Evolutionary conservation across 2,113 vertebrate genomes (phyloP).

Genomic region (Protobothrops mucrosquamatus): DNA sequence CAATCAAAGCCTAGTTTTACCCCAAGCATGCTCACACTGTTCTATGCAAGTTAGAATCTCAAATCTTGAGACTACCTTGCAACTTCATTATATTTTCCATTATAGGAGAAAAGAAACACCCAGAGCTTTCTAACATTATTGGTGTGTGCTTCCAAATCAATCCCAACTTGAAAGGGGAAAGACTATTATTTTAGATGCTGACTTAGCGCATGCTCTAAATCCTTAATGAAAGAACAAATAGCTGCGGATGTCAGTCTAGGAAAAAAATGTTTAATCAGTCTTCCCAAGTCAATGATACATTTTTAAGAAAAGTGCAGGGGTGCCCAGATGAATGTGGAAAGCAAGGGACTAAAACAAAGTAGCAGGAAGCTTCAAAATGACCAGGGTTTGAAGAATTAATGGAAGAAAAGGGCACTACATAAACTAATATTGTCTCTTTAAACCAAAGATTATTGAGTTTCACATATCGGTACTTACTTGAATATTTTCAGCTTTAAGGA

Average conservation of each 20-base stretch:
- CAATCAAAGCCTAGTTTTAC: background rate
- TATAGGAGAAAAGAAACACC: background rate
- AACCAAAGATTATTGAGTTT: background rate
- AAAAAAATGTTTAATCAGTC: background rate
- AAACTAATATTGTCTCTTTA: background rate
- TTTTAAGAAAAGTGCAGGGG: background rate
- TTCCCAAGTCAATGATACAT: background rate
- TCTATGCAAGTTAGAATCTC: background rate
- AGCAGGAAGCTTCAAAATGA: background rate
- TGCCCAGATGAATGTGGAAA: background rate
- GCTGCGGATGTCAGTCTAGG: background rate
- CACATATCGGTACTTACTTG: constrained; percentile 74
- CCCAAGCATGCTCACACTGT: background rate
- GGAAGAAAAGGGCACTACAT: background rate
- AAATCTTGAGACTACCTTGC: background rate
- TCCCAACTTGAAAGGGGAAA: background rate
- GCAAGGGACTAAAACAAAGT: background rate
- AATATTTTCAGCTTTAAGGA: constrained; percentile 88
- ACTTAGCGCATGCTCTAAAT: background rate
- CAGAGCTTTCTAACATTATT: background rate
- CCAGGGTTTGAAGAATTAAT: background rate
- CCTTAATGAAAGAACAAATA: too few species aligned
- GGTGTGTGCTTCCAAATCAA: background rate
- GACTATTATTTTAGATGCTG: background rate
- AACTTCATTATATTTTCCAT: background rate